Evolutionary conservation across 2,113 vertebrate genomes (phyloP), one percentile per base, ranked within the genome.

Genomic region (Corythaeola cristata): DNA sequence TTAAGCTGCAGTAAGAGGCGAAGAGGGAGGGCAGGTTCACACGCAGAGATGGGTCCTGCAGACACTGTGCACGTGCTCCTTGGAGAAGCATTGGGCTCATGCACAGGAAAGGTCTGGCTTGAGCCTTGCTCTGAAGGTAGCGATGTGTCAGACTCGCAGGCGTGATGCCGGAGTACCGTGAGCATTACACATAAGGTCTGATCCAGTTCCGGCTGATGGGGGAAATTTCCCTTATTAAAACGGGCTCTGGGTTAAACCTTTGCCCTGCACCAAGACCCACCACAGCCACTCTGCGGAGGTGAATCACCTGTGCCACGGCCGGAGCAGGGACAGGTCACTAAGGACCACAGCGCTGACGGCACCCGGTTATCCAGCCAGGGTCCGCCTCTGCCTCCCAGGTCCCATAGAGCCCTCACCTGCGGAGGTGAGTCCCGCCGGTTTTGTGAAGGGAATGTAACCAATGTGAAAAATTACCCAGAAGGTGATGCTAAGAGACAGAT

Each of bases 171-270:
- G 1, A 41, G 62, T 22, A 30, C 73, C 74, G 7, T 2, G 59
- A 39, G 22, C 5, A 1, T 56, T 15, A 6, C 13, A 4, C 19
- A 0, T 1, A 4, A 63, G 33, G 6, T 27, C 26, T 56, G 44
- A 8, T 3, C 27, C 56, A 11, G 14, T 8, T 89, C 59, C 30
- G 0, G 1, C 20, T 24, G 33, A 3, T 4, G 26, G 45, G 56
- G 12, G 73, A 27, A 26, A 6, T 32, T 15, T 18, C 23, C 2
- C 0, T 15, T 22, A 15, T 27, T 15, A 2, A 30, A 41, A 7
- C 1, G n/a, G 86, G 86, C 84, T 85, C 58, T 7, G 63, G 69
- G 37, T 79, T 87, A 92, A 68, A 67, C 15, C 74, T 69, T 6
- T 41, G 67, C 71, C 76, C 30, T 16, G 19, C 17, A 1, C 55